Evolutionary conservation across 2,113 vertebrate species (phyloP), one percentile per base, ranked within the genome.

Genomic region (Scytalopus superciliaris): DNA sequence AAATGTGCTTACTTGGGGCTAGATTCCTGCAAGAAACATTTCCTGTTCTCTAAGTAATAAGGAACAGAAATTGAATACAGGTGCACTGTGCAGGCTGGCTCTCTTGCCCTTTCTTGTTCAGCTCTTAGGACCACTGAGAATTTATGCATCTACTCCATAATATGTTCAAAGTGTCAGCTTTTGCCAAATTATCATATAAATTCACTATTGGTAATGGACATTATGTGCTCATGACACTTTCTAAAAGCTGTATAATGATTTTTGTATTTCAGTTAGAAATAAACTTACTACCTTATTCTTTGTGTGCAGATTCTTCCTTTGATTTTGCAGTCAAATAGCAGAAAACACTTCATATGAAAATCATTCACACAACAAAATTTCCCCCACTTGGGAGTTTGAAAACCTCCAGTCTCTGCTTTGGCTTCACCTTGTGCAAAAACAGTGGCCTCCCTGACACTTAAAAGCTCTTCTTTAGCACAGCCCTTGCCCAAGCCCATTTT

Each of bases 1-100:
- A 55, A 74, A 87, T 19, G 70, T 79, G 57, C 91, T 93, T 96
- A 89, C 68, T 70, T 55, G 68, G 47, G 88, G 89, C 63, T 84
- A 67, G 68, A 95, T 75, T 84, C 93, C 93, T 95, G 95, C 59
- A 75, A 90, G 76, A 95, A 92, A 81, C 68, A 78, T 93, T 96
- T 94, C 91, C 95, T 94, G 95, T 59, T 80, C 94, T 62, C 59
- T 17, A n/a, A 82, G 69, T 67, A 89, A 77, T 90, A 77, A 81
- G 60, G 42, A 93, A 67, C 50, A 91, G 86, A 84, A 92, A 94
- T 86, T 87, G 76, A 89, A 89, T 15, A 67, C 91, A 94, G 80
- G 91, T 89, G 89, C 5, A 6, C 15, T 42, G 59, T 63, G 75
- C 49, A 80, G 56, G 21, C 88, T 70, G 91, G 72, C 64, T 84